Base-by-base conservation (phyloP, 2,113 vertebrate genomes). In the Neofelis nebulosa region DNA sequence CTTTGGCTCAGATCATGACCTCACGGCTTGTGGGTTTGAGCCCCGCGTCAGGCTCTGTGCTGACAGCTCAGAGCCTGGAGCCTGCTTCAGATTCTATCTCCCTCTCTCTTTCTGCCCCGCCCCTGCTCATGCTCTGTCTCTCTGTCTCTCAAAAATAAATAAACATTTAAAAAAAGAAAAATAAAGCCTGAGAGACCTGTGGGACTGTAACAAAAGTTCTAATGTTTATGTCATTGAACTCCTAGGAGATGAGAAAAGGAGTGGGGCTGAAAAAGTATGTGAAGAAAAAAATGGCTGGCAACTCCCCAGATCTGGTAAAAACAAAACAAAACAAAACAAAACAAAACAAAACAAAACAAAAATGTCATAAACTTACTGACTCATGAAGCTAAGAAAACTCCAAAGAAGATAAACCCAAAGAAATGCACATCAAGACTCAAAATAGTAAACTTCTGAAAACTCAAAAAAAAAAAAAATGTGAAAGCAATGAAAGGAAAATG, bases 381-480 rank as follows among this genome's bases (percentile, higher is more conserved):
- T 65, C 15, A 87, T 65, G 48, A 94, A 84, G 5, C 48, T 63
- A 12, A 93, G 55, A 48, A 61, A 78, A 83, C 23, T 61, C 52
- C 11, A 33, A 83, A 80, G 16, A 95, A 5, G n/a, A 69, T 84
- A 61, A 86, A 83, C 11, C 23, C 61, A 86, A 36, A 71, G 41
- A 52, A 92, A 83, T 83, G 25, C 6, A 79, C 7, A 76, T 33
- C 45, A 45, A 71, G 29, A 45, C 27, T 38, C 25, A 36, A 91
- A 88, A 74, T 19, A 90, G 41, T 69, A 68, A 92, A 66, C 41
- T 82, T 55, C 50, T 82, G 15, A 89, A 91, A 94, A 89, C n/a
- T n/a, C 10, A 92, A 95, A 81, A 48, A 61, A 27, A n/a, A 27
- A 94, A 95, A 69, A 48, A 27, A 21, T n/a, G 83, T 90, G 25